Evolutionary conservation across 1,140 invertebrate genomes (phyloP).

Genomic region (Diabrotica undecimpunctata): DNA sequence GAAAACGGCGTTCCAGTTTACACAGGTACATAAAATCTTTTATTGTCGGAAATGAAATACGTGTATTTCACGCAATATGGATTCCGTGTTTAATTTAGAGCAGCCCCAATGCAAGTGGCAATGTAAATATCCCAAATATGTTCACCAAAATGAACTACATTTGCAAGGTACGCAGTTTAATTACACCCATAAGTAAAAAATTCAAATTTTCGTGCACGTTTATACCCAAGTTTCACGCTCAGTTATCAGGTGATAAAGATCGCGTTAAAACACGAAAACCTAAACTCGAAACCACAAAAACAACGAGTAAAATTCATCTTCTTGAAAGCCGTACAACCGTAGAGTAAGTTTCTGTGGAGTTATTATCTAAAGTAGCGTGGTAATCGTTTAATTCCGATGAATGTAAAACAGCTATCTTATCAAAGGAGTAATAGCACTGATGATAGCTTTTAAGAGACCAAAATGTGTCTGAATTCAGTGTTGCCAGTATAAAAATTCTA

Average conservation of each 20-base stretch:
- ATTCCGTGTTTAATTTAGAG: too few relatives aligned
- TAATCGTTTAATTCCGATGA: slow-evolving; percentile 38
- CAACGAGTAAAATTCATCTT: slow-evolving; percentile 17
- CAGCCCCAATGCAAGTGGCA: too few relatives aligned
- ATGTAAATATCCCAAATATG: too few relatives aligned
- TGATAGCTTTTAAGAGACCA: slow-evolving; percentile 39
- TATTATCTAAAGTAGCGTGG: slow-evolving; percentile 39
- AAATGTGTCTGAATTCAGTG: slow-evolving; percentile 21
- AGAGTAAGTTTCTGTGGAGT: slow-evolving; percentile 11
- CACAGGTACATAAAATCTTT: too few relatives aligned
- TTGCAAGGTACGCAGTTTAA: too few relatives aligned
- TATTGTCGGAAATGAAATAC: too few relatives aligned
- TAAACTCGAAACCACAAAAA: slow-evolving; percentile 13
- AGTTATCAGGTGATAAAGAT: slow-evolving; percentile 7
- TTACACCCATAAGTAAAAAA: neutral
- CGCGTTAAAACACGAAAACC: slow-evolving; percentile 16
- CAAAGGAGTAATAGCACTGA: slow-evolving; percentile 33
- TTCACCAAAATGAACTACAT: too few relatives aligned
- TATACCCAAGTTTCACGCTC: neutral
- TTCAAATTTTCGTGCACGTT: neutral
- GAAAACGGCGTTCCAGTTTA: too few relatives aligned
- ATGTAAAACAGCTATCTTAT: slow-evolving; percentile 43
- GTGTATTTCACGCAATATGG: too few relatives aligned
- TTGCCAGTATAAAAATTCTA: slow-evolving; percentile 19
- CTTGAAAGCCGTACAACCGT: slow-evolving; percentile 9